phyloP scores from a whole-genome alignment of 2,888 invertebrate genomes.

The Drosophila acutilabella region DNA sequence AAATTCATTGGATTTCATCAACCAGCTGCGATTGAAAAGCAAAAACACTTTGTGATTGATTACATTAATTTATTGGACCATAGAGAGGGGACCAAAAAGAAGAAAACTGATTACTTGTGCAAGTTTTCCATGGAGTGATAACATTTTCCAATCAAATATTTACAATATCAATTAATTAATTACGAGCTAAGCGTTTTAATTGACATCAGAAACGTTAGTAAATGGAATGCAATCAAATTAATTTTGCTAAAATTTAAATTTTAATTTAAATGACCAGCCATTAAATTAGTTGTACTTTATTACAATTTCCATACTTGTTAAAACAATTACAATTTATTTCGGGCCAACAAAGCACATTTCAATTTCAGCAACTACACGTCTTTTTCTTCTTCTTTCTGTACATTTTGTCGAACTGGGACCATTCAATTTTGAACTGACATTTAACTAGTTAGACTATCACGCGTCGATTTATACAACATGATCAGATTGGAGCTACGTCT shows the following conservation, averaged over 20 bases:
- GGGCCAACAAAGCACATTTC: neutral
- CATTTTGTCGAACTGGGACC: neutral
- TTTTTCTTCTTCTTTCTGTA: neutral
- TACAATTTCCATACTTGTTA: neutral
- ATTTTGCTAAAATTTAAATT: no score
- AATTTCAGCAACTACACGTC: neutral
- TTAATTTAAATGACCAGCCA: no score
- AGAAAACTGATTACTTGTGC: no score
- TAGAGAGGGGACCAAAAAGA: no score
- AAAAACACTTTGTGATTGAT: constrained; percentile 9
- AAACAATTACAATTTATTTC: neutral
- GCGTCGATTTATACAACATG: neutral
- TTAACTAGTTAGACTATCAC: neutral
- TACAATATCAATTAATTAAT: constrained; percentile 20
- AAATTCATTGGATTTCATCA: constrained; percentile 54
- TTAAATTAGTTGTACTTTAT: neutral
- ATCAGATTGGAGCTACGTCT: neutral
- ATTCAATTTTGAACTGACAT: neutral
- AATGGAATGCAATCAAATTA: no score
- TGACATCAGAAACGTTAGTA: no score
- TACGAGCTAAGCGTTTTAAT: neutral
- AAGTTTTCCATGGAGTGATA: neutral
- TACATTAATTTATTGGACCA: no score
- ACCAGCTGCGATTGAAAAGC: constrained; percentile 41
- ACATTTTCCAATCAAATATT: constrained; percentile 33